Percentiles rank a stretch among this genome's conserved stretches.
phyloP scores from a whole-genome alignment of 2,888 invertebrate species.

The Dorcus parallelipipedus region DNA sequence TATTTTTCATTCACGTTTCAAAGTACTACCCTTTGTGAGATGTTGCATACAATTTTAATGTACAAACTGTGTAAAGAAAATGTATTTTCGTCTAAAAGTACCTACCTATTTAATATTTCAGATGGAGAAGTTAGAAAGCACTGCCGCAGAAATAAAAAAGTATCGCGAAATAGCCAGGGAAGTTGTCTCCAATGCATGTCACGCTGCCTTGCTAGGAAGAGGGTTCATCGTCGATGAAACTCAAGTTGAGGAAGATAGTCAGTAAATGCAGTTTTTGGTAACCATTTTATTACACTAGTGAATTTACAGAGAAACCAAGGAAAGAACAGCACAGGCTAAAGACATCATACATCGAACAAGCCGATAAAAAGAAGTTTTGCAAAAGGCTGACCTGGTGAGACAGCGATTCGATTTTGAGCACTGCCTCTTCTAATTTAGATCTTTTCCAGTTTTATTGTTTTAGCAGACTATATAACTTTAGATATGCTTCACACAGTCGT shows the following conservation, averaged over 20 bases:
- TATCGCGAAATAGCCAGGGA: conserved; percentile 56
- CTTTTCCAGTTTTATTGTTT: conserved; percentile 61
- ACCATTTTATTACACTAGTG: neutral
- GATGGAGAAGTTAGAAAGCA: conserved; percentile 50
- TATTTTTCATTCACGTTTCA: too few species aligned
- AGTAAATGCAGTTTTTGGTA: neutral
- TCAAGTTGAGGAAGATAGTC: conserved; percentile 14
- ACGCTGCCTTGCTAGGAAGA: conserved; percentile 67
- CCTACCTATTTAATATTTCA: conserved; percentile 21
- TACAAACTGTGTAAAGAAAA: too few species aligned
- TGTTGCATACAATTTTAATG: too few species aligned
- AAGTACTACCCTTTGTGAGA: too few species aligned
- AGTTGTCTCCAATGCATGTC: conserved; percentile 67
- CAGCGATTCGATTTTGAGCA: neutral
- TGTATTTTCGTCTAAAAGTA: neutral
- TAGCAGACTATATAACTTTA: conserved; percentile 69
- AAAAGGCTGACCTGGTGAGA: conserved; percentile 71
- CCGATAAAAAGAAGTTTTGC: conserved; percentile 78
- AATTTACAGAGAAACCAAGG: conserved; percentile 20
- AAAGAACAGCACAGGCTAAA: conserved; percentile 51
- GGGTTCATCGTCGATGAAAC: conserved; percentile 78
- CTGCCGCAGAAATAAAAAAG: conserved; percentile 45
- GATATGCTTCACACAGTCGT: conserved; percentile 66
- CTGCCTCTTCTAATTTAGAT: conserved; percentile 1
- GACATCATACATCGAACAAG: conserved; percentile 85